phyloP scores from a whole-genome alignment of 2,888 invertebrate genomes.

The Plagodis pulveraria region DNA sequence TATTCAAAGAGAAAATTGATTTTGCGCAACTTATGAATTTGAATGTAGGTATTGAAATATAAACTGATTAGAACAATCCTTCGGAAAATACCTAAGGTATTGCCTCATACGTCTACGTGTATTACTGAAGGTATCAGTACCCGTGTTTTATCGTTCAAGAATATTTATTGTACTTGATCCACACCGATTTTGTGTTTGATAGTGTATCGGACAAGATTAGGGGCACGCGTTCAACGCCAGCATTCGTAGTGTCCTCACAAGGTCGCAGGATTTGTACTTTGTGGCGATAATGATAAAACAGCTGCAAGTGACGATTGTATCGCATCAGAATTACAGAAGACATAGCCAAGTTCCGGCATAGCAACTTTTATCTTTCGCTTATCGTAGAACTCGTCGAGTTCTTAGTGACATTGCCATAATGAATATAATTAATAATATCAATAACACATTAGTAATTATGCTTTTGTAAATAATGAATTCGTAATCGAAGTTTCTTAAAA shows the following conservation, averaged over 20 bases:
- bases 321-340: neutral
- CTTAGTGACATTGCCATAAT: slow-evolving; percentile 14
- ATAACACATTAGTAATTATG: neutral
- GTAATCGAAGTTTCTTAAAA: too few relatives aligned
- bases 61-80: slow-evolving; percentile 1
- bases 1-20: too few relatives aligned
- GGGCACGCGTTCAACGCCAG: slow-evolving; percentile 26
- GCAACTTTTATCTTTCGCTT: slow-evolving; percentile 41
- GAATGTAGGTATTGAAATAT: neutral
- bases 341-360: slow-evolving; percentile 38
- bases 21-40: too few relatives aligned
- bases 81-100: slow-evolving; percentile 15
- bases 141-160: slow-evolving; percentile 1
- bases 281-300: slow-evolving; percentile 6
- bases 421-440: too few relatives aligned
- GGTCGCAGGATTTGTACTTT: slow-evolving; percentile 28
- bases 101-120: slow-evolving; percentile 9
- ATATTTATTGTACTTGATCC: slow-evolving; percentile 12
- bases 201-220: slow-evolving; percentile 22
- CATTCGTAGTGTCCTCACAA: slow-evolving; percentile 23
- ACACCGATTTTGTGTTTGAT: slow-evolving; percentile 14
- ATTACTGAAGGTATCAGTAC: slow-evolving; percentile 1
- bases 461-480: neutral
- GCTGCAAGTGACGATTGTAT: slow-evolving; percentile 11
- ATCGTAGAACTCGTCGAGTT: slow-evolving; percentile 27